A percentile compares a stretch with the other conserved stretches of the same genome.
Evolutionary conservation across 1,140 invertebrate genomes (phyloP).

Genomic region (Sweltsa coloradensis): DNA sequence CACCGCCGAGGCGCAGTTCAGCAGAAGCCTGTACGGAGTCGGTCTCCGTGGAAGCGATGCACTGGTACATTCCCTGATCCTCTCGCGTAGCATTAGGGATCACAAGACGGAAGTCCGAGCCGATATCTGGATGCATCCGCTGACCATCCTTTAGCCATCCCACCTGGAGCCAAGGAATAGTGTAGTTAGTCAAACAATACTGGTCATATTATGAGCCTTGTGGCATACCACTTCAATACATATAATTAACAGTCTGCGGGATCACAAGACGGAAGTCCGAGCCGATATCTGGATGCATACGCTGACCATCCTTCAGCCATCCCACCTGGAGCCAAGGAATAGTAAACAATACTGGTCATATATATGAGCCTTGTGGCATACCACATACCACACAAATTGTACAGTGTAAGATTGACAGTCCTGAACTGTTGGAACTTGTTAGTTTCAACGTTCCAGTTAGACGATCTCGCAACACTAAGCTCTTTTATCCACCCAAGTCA

Average conservation of each 20-base stretch:
- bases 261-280: constrained; percentile 21
- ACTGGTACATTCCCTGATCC: constrained; percentile 40
- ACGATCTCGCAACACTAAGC: no score
- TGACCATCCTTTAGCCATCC: constrained; percentile 17
- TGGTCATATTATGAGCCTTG: no score
- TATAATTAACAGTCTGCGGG: no score
- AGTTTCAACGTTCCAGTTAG: no score
- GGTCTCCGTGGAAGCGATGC: constrained; percentile 31
- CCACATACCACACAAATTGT: no score
- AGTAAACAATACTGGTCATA: no score
- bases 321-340: constrained; percentile 18
- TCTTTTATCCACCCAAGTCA: no score
- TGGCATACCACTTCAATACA: no score
- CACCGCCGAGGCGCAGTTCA: constrained; percentile 36
- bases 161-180: constrained; percentile 18
- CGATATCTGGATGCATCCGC: constrained; percentile 7
- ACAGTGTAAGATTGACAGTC: no score
- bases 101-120: constrained; percentile 19
- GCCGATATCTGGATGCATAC: constrained; percentile 8
- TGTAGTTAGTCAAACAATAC: no score
- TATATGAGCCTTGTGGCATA: no score
- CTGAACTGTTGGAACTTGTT: no score
- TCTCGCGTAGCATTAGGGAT: constrained; percentile 29
- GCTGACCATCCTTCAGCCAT: constrained; percentile 15
- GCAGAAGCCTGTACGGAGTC: constrained; percentile 32